Conservation (phyloP, 2,888 invertebrate genomes). For the Anthoptus insignis region DNA sequence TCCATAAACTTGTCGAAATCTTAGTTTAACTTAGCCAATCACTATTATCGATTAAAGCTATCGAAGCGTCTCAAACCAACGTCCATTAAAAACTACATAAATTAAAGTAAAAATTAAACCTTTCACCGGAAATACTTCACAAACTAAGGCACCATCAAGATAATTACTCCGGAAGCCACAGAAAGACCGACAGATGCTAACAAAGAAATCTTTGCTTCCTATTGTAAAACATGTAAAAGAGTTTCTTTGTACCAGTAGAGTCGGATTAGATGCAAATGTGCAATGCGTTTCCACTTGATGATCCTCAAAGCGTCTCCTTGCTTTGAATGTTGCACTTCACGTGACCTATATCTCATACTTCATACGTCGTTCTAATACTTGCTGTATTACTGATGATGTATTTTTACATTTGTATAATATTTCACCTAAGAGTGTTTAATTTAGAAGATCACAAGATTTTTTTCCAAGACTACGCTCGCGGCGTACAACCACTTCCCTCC, state of each 20-base stretch:
- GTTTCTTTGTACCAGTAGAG: background rate
- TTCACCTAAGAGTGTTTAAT: too few relatives aligned
- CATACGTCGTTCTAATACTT: conserved; percentile 1
- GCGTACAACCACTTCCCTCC: too few relatives aligned
- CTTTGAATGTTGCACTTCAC: conserved; percentile 11
- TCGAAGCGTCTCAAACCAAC: too few relatives aligned
- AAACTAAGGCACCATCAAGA: background rate
- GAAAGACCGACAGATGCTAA: background rate
- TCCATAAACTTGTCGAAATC: too few relatives aligned
- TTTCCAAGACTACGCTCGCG: too few relatives aligned
- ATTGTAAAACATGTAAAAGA: background rate
- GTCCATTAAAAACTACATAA: background rate
- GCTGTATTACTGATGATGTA: conserved; percentile 5
- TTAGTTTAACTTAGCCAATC: too few relatives aligned
- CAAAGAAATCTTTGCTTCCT: too few relatives aligned
- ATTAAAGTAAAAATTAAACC: too few relatives aligned
- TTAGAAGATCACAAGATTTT: too few relatives aligned
- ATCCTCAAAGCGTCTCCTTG: conserved; percentile 6
- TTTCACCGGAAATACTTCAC: background rate
- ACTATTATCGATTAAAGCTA: too few relatives aligned
- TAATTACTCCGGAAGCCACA: background rate
- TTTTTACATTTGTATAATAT: too few relatives aligned
- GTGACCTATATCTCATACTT: conserved; percentile 15
- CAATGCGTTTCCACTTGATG: conserved; percentile 20
- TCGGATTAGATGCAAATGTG: conserved; percentile 22